Evolutionary conservation across 2,113 vertebrate species (phyloP).

Genomic region (Trichomycterus rosablanca): DNA sequence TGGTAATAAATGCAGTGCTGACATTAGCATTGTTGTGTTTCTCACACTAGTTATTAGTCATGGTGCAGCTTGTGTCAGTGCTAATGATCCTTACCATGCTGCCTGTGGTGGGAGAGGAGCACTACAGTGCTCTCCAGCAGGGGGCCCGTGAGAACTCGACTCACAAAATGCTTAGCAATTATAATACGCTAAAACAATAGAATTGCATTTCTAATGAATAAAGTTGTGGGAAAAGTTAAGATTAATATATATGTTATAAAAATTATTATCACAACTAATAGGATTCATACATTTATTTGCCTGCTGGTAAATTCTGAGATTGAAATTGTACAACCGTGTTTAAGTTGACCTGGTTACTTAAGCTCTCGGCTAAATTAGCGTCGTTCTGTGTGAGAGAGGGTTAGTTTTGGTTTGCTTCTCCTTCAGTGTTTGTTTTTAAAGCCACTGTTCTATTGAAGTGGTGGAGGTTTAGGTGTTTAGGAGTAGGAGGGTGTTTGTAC

Average conservation of each 20-base stretch:
- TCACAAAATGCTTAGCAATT: constrained; percentile 1
- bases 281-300: too few relatives aligned
- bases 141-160: constrained; percentile 37
- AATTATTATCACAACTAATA: too few relatives aligned
- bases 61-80: constrained; percentile 53
- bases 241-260: too few relatives aligned
- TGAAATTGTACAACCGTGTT: too few relatives aligned
- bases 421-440: constrained; percentile 14
- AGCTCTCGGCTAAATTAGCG: constrained; percentile 10
- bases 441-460: constrained; percentile 7
- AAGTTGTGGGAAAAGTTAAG: background rate
- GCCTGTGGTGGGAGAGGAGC: constrained; percentile 45
- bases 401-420: constrained; percentile 15
- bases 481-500: constrained; percentile 18
- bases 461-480: constrained; percentile 21
- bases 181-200: constrained; percentile 3
- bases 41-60: constrained; percentile 52
- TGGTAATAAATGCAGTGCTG: too few relatives aligned
- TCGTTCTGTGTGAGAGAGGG: constrained; percentile 20
- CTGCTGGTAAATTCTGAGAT: too few relatives aligned
- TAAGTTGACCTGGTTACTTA: too few relatives aligned
- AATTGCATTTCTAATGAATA: background rate
- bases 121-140: constrained; percentile 36
- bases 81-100: constrained; percentile 51
- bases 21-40: constrained; percentile 47